Evolutionary conservation across 2,888 invertebrate genomes (phyloP), one percentile per base, ranked within the genome.

Genomic region (Bibio marci): DNA sequence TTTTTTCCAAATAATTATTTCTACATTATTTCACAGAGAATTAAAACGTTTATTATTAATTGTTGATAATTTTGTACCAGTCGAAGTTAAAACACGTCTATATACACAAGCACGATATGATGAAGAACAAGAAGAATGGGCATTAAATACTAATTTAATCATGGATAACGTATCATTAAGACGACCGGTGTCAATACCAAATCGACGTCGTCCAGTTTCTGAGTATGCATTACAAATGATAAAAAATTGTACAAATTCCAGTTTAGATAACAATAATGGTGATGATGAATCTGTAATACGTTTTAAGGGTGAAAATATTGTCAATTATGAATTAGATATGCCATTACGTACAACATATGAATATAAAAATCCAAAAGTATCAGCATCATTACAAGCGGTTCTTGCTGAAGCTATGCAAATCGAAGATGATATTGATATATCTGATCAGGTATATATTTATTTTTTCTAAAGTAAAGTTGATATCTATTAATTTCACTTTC

Each of bases 21-120:
- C n/a, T 30, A 17, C 31, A 41, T 45, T 44, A 38, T 40, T 46
- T 54, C 55, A 17, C 47, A 71, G 75, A 47, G 92, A 92, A 57
- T 67, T 95, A 46, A 85, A 94, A 55, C 73, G 94, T 42, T 82
- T 87, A 59, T 80, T 79, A 54, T 68, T 90, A 27, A 77, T 88
- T 38, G 83, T 90, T 46, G 88, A 90, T 55, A 86, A 86, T 59
- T 91, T 91, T 62, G 81, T 91, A 52, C 88, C 88, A 8, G 70
- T 72, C 1, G 83, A 83, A 53, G 83, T 85, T 42, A 78, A 80
- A 52, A 71, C 72, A 32, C 75, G 80, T 44, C 67, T 88, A 4
- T 67, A 80, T 44, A 73, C 76, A 34, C 67, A 82, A 47, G 74
- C 83, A 12, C 66, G 72, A 38, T 86, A 77, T 56, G 83, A 88